These are phyloP conservation scores for Cygnus buccinator DNA, from an alignment of 2,113 vertebrate genomes.

Conservation along the genomic window DNA sequence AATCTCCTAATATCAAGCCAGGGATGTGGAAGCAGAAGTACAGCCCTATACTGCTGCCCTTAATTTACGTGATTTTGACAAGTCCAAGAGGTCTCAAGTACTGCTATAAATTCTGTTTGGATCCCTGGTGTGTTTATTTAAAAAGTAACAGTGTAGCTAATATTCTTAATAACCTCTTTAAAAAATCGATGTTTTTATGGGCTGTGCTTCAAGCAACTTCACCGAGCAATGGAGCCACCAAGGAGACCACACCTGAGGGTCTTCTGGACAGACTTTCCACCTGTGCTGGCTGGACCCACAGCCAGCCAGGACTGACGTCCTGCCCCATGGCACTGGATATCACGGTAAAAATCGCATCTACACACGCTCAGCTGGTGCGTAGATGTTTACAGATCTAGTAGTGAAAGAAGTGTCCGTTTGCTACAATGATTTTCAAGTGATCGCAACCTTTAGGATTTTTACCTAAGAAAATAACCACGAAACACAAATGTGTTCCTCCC, in stretches of 20 bases:
- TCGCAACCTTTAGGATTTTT: neutral
- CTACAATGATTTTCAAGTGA: neutral
- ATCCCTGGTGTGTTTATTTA: neutral
- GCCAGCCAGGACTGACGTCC: neutral
- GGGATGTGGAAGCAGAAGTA: neutral
- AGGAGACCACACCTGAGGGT: neutral
- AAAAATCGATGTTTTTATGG: neutral
- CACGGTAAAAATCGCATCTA: rapidly evolving
- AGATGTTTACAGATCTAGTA: rapidly evolving
- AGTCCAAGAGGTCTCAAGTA: conserved; percentile 6
- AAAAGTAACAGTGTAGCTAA: neutral
- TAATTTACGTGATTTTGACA: neutral
- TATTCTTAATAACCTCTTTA: neutral
- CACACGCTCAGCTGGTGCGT: rapidly evolving
- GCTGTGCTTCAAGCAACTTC: neutral
- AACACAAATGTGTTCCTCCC: neutral
- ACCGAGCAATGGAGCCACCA: neutral
- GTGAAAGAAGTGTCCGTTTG: neutral
- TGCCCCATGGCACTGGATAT: neutral
- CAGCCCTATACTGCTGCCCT: neutral
- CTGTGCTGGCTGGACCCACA: neutral
- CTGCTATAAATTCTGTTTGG: neutral
- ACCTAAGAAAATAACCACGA: rapidly evolving
- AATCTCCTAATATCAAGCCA: neutral
- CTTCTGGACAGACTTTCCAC: too few relatives aligned